A percentile compares a stretch with the other conserved stretches of the same genome.
Evolutionary conservation across 2,797 vertebrate species (phyloP).

Genomic region (Schizothorax lantsangensis): DNA sequence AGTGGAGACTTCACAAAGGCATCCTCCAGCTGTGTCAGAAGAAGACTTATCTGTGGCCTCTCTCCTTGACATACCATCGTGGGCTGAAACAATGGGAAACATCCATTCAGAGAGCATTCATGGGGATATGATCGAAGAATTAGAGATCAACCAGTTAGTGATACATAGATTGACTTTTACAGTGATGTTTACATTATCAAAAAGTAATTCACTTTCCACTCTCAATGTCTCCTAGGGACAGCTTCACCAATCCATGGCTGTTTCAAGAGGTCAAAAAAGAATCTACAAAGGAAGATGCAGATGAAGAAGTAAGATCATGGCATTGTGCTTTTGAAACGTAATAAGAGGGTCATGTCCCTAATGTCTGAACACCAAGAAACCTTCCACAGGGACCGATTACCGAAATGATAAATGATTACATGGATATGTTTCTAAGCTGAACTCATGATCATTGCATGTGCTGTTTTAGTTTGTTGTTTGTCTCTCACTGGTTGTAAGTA

Average conservation of each 20-base stretch:
- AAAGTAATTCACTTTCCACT: conserved; percentile 51
- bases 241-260: conserved; percentile 72
- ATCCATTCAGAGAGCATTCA: conserved; percentile 84
- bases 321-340: conserved; percentile 58
- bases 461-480: conserved; percentile 21
- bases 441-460: background rate
- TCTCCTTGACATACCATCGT: conserved; percentile 86
- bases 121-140: conserved; percentile 86
- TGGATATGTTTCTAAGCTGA: conserved; percentile 8
- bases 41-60: conserved; percentile 93
- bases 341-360: conserved; percentile 56
- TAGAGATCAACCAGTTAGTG: conserved; percentile 79
- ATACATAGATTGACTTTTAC: background rate
- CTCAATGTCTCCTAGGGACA: conserved; percentile 67
- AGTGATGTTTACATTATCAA: background rate
- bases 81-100: conserved; percentile 83
- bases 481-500: conserved; percentile 9
- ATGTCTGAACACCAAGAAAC: conserved; percentile 50
- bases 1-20: conserved; percentile 77
- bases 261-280: conserved; percentile 72
- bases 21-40: conserved; percentile 93
- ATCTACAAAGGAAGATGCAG: conserved; percentile 63
- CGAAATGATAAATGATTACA: background rate
- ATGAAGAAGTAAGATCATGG: conserved; percentile 77
- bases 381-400: background rate